phyloP scores from a whole-genome alignment of 2,888 invertebrate genomes.

The Oscheius myriophilus region DNA sequence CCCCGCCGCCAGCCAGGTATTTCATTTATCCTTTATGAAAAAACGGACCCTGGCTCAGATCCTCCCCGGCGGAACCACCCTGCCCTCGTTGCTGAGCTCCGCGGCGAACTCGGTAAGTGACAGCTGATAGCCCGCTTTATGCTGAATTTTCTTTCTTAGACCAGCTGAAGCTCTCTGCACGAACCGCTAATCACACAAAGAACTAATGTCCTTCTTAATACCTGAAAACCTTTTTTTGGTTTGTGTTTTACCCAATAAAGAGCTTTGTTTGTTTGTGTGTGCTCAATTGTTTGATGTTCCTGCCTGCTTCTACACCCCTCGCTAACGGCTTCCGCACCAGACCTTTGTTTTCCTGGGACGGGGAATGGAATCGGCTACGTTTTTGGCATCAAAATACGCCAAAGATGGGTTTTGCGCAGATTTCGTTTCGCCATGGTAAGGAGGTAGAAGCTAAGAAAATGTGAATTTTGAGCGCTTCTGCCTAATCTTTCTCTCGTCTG shows the following conservation, averaged over 20 bases:
- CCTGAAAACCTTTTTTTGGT: not conserved
- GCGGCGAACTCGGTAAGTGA: conserved; percentile 6
- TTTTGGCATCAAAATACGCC: no score
- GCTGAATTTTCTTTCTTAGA: no score
- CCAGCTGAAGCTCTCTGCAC: not conserved
- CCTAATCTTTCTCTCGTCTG: not conserved
- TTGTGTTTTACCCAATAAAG: conserved; percentile 15
- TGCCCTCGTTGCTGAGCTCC: not conserved
- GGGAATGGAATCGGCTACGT: no score
- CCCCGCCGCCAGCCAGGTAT: conserved; percentile 25
- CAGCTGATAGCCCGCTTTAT: not conserved
- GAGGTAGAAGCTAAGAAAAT: not conserved
- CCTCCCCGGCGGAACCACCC: no score
- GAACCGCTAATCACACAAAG: not conserved
- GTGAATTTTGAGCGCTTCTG: not conserved
- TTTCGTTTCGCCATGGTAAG: no score
- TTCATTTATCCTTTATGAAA: not conserved
- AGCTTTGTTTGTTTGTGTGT: conserved; percentile 1
- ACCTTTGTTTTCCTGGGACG: no score
- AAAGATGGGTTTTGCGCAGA: no score
- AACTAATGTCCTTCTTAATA: no score
- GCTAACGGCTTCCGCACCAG: no score
- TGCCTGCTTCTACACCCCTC: not conserved
- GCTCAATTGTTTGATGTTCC: conserved; percentile 4
- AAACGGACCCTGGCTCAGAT: no score